Evolutionary conservation across 2,113 vertebrate genomes (phyloP).

Genomic region (Otocyon megalotis): DNA sequence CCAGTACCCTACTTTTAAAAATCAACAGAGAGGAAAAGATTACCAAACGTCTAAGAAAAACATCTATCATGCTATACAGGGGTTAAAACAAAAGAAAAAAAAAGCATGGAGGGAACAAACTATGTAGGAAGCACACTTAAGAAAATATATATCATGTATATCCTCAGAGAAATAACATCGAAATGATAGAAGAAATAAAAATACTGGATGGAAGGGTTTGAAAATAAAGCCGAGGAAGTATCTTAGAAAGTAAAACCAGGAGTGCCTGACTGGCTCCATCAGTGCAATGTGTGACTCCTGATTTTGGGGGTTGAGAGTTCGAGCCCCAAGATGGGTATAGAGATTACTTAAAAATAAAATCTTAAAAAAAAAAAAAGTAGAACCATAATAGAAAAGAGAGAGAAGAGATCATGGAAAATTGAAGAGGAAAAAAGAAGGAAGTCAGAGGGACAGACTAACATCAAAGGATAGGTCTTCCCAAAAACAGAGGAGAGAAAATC

Average conservation of each 20-base stretch:
- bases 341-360: neutral
- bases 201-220: neutral
- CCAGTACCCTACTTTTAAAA: neutral
- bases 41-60: slow-evolving; percentile 36
- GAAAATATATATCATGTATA: neutral
- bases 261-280: neutral
- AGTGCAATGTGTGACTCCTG: neutral
- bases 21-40: neutral
- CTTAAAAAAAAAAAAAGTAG: neutral
- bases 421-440: neutral
- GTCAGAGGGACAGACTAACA: slow-evolving; percentile 8
- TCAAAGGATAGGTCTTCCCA: neutral
- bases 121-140: neutral
- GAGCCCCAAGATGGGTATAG: neutral
- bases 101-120: neutral
- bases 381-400: neutral
- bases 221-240: slow-evolving; percentile 53
- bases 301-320: neutral
- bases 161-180: slow-evolving; percentile 1
- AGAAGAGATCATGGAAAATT: neutral
- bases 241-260: neutral
- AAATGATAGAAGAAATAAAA: slow-evolving; percentile 43
- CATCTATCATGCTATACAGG: neutral
- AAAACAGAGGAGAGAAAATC: slow-evolving; percentile 3
- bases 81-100: slow-evolving; percentile 28